A percentile compares a stretch with the other conserved stretches of the same genome.
Evolutionary conservation across 2,888 invertebrate genomes (phyloP).

Genomic region (Hyalella azteca): DNA sequence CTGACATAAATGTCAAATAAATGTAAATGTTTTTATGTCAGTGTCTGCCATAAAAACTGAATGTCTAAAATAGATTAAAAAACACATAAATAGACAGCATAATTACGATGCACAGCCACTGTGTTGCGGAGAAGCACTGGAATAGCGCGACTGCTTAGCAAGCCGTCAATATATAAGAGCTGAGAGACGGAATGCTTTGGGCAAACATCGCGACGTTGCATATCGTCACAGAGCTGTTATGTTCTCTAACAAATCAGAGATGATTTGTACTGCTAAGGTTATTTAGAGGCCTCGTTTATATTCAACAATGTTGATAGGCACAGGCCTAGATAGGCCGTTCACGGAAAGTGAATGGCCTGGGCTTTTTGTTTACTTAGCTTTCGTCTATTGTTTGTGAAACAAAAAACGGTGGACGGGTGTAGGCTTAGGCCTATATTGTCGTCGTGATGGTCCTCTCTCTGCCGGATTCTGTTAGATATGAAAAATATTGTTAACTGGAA

Average conservation of each 20-base stretch:
- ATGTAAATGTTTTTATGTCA: too few species aligned
- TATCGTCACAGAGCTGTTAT: slow-evolving; percentile 21
- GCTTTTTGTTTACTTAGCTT: slow-evolving; percentile 23
- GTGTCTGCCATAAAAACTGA: too few species aligned
- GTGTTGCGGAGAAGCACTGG: too few species aligned
- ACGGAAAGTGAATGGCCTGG: slow-evolving; percentile 27
- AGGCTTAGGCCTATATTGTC: slow-evolving; percentile 9
- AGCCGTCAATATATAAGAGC: slow-evolving; percentile 15
- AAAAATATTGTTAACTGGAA: too few species aligned
- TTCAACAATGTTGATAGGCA: slow-evolving; percentile 33
- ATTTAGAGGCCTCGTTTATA: slow-evolving; percentile 33
- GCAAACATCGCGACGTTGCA: slow-evolving; percentile 14
- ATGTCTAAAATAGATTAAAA: too few species aligned
- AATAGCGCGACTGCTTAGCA: background rate
- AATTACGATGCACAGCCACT: too few species aligned
- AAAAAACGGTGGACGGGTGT: slow-evolving; percentile 4
- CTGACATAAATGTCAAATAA: too few species aligned
- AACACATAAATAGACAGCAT: too few species aligned
- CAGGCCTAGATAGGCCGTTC: slow-evolving; percentile 26
- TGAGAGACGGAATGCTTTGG: background rate
- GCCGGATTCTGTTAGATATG: too few species aligned
- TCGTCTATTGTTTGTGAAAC: slow-evolving; percentile 28
- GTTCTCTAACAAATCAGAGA: slow-evolving; percentile 33
- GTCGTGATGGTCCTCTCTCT: slow-evolving; percentile 16
- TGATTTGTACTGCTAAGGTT: slow-evolving; percentile 36